These are phyloP conservation scores for Protonemura montana DNA, from an alignment of 2,888 invertebrate species.

Conservation along the genomic window DNA sequence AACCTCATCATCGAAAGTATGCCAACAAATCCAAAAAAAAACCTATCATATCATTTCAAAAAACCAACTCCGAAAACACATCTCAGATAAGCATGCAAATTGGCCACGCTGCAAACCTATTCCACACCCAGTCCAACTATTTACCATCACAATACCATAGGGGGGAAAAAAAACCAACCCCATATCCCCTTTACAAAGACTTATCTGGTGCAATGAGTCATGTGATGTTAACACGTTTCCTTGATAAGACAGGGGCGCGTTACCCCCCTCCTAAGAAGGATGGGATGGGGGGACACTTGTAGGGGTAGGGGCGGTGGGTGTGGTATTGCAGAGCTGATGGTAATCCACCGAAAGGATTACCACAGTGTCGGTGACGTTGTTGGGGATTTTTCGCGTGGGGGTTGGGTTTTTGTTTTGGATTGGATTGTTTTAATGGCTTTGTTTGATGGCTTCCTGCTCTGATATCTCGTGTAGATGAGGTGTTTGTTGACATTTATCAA, in stretches of 20 bases:
- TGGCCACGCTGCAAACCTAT: background rate
- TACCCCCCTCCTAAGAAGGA: background rate
- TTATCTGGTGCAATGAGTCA: background rate
- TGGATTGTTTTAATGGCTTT: background rate
- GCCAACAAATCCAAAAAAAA: too few species aligned
- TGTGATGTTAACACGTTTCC: constrained; percentile 7
- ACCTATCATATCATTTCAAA: too few species aligned
- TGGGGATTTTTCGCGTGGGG: background rate
- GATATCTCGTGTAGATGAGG: too few species aligned
- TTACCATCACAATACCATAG: too few species aligned
- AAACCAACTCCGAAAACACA: too few species aligned
- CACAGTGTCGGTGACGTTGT: background rate
- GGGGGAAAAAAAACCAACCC: too few species aligned
- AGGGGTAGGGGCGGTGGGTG: background rate
- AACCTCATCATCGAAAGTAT: too few species aligned
- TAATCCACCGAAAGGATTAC: background rate
- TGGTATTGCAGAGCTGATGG: background rate
- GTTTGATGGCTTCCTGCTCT: too few species aligned
- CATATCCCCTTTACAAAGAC: background rate
- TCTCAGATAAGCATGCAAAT: background rate
- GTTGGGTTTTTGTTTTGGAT: background rate
- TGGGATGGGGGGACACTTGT: background rate
- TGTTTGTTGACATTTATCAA: too few species aligned
- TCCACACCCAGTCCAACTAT: too few species aligned
- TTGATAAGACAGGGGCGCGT: background rate